Evolutionary conservation across 2,888 invertebrate genomes (phyloP).

Genomic region (Aleiodes testaceus): DNA sequence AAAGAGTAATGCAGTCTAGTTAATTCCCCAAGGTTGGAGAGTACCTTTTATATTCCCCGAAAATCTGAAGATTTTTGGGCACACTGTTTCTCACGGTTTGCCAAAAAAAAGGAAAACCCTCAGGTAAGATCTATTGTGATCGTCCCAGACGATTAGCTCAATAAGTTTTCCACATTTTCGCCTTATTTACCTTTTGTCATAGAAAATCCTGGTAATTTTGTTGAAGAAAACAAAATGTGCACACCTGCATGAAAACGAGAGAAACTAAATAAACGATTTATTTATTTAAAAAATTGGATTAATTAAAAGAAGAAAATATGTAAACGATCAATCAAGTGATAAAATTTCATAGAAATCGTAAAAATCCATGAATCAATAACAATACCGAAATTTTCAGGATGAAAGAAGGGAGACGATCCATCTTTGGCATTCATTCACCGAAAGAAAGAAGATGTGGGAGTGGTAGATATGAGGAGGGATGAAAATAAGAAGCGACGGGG

Average conservation of each 20-base stretch:
- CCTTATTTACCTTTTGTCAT: conserved; percentile 47
- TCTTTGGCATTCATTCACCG: conserved; percentile 67
- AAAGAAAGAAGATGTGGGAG: conserved; percentile 58
- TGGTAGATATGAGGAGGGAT: conserved; percentile 39
- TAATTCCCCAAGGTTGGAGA: conserved; percentile 54
- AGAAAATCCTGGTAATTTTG: not conserved
- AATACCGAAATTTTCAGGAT: conserved; percentile 49
- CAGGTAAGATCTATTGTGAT: conserved; percentile 56
- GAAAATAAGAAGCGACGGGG: conserved; percentile 37
- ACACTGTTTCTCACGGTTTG: conserved; percentile 68
- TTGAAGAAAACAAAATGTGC: not conserved
- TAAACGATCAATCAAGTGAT: conserved; percentile 47
- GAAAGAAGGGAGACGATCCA: conserved; percentile 63
- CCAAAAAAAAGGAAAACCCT: conserved; percentile 58
- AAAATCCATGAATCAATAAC: conserved; percentile 56
- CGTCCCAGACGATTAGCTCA: conserved; percentile 37
- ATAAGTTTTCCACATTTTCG: conserved; percentile 46
- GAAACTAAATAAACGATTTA: too few relatives aligned
- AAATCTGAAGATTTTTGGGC: conserved; percentile 27
- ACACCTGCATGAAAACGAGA: conserved; percentile 16
- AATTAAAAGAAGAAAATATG: conserved; percentile 30
- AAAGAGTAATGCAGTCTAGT: conserved; percentile 35
- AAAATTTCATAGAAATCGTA: conserved; percentile 64
- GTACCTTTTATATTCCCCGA: conserved; percentile 31
- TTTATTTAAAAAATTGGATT: too few relatives aligned